Evolutionary conservation across 2,888 invertebrate genomes (phyloP).

Genomic region (Troilus luridus): DNA sequence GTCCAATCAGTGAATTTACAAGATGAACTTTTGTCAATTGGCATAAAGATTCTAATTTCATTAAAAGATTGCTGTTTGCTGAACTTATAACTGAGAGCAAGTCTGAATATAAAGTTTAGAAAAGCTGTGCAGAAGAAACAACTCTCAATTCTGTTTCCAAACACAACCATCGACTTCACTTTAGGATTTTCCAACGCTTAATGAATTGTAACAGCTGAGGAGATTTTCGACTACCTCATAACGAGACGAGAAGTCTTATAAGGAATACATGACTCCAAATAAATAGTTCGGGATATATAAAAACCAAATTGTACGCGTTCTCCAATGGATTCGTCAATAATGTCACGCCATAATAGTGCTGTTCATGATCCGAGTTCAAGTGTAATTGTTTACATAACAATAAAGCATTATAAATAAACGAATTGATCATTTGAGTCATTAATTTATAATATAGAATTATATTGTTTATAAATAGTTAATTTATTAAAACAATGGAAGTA

Average conservation of each 20-base stretch:
- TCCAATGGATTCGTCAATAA: too few species aligned
- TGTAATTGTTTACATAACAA: too few species aligned
- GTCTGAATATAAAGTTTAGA: slow-evolving; percentile 14
- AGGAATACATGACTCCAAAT: not conserved
- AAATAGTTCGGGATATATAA: not conserved
- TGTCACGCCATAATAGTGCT: too few species aligned
- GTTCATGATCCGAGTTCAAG: too few species aligned
- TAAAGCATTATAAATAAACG: too few species aligned
- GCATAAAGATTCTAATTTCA: not conserved
- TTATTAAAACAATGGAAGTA: too few species aligned
- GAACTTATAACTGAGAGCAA: not conserved
- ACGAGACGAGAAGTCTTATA: not conserved
- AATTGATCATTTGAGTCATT: too few species aligned
- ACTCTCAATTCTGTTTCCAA: not conserved
- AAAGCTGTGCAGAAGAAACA: not conserved
- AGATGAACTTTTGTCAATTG: not conserved
- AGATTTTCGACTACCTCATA: not conserved
- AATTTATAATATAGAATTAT: too few species aligned
- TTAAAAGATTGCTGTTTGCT: not conserved
- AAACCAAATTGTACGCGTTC: too few species aligned
- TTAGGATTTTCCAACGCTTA: not conserved
- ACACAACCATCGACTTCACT: not conserved
- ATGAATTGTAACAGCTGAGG: not conserved
- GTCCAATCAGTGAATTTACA: not conserved
- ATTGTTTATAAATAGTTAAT: too few species aligned